Conservation (phyloP, 2,888 invertebrate species). For the Sussaba pulchella region DNA sequence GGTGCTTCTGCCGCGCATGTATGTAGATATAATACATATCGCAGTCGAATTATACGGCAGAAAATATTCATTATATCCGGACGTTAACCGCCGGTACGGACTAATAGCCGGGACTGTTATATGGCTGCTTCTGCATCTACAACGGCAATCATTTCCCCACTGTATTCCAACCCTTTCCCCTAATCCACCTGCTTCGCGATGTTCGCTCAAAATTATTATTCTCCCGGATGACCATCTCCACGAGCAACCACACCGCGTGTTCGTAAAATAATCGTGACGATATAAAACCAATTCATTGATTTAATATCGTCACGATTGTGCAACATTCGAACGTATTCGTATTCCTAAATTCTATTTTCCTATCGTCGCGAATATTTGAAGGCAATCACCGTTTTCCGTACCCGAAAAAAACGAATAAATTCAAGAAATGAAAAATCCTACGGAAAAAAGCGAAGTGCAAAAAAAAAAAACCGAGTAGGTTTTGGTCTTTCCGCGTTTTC, state of each 20-base stretch:
- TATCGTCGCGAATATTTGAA: too few relatives aligned
- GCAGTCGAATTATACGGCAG: constrained; percentile 50
- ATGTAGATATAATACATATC: constrained; percentile 18
- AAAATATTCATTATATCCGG: constrained; percentile 62
- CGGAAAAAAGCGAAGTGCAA: too few relatives aligned
- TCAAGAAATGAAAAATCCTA: too few relatives aligned
- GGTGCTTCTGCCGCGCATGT: constrained; percentile 16
- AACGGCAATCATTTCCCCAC: constrained; percentile 1
- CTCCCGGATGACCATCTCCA: too few relatives aligned
- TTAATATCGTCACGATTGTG: not conserved
- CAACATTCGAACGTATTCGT: not conserved
- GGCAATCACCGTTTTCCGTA: too few relatives aligned
- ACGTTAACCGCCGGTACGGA: constrained; percentile 47
- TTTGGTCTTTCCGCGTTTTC: too few relatives aligned
- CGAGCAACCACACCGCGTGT: too few relatives aligned
- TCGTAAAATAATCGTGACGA: not conserved
- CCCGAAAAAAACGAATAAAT: too few relatives aligned
- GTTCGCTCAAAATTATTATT: too few relatives aligned
- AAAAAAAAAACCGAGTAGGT: too few relatives aligned
- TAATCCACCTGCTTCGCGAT: not conserved
- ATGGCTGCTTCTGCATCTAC: not conserved
- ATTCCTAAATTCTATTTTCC: too few relatives aligned
- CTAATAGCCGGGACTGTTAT: constrained; percentile 45
- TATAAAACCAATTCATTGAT: not conserved
- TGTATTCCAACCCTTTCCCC: not conserved